Evolutionary conservation across 37 sponge, comb jelly and placozoan genomes (phyloP), one percentile per base, ranked within the genome.

Genomic region (Axinella damicornis): DNA sequence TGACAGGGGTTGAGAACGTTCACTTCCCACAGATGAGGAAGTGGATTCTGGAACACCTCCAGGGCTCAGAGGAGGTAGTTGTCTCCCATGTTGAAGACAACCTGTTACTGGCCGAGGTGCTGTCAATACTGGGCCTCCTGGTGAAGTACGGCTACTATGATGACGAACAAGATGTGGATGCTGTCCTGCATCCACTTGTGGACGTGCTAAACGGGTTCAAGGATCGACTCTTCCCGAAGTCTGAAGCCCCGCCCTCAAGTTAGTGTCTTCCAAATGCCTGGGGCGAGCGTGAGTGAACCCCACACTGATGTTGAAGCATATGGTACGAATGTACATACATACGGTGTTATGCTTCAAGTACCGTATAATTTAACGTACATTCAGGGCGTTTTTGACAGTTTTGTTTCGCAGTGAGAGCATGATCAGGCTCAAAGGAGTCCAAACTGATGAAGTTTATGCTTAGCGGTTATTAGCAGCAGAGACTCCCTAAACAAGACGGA

Each of bases 181-280:
- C 46, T 46, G 46, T 94, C 25, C 57, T 90, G 53, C 30, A 65
- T 1, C 87, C 84, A n/a, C 77, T 94, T 28, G 65, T 90, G 11
- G 53, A 74, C 0, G 31, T 94, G 34, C 74, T 94, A 40, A 82
- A 94, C 87, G 94, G 94, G 28, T 73, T 30, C 20, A 94, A 73
- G n/a, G 94, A 94, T 64, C 38, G 24, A 19, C 88, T 76, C 62
- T 69, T 70, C 62, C 35, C 80, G 38, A 27, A 19, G 19, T 28
- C 31, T 37, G 55, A 73, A 54, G 22, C 69, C 13, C 5, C 46
- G 9, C 4, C 6, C 46, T 12, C 4, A 46, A 9, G 46, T 46
- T 46, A 46, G 46, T 46, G n/a, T n/a, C n/a, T n/a, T n/a, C n/a
- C n/a, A n/a, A n/a, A n/a, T n/a, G n/a, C n/a, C n/a, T n/a, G n/a